Evolutionary conservation across 2,888 invertebrate species (phyloP).

Genomic region (Oscheius sp.): DNA sequence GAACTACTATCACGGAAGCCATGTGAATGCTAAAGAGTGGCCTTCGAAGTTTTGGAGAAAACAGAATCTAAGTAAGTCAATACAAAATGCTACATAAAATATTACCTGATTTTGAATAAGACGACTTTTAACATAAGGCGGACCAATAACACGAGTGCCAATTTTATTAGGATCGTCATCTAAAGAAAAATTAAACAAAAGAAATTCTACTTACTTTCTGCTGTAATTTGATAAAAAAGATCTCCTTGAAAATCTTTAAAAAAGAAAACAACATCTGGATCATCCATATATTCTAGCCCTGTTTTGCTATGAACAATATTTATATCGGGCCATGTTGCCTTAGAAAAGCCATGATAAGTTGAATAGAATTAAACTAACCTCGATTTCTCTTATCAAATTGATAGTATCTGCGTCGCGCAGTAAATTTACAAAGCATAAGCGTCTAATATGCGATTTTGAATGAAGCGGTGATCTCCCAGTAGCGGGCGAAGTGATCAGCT

Average conservation of each 20-base stretch:
- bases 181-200: not conserved
- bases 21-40: slow-evolving; percentile 34
- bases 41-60: slow-evolving; percentile 27
- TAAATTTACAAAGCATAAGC: slow-evolving; percentile 6
- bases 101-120: not conserved
- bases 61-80: slow-evolving; percentile 1
- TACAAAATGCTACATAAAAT: not conserved
- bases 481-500: not conserved
- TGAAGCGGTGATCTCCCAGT: slow-evolving; percentile 8
- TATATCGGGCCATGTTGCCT: slow-evolving; percentile 18
- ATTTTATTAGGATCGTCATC: not conserved
- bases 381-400: not conserved
- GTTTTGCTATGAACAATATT: not conserved
- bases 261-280: slow-evolving; percentile 23
- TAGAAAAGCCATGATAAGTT: not conserved
- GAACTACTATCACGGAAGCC: slow-evolving; percentile 18
- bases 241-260: slow-evolving; percentile 23
- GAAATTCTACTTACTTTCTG: not conserved
- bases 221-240: slow-evolving; percentile 1
- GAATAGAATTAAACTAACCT: not conserved
- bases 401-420: not conserved
- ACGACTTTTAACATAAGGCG: slow-evolving; percentile 6
- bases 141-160: not conserved
- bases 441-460: not conserved
- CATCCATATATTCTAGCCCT: slow-evolving; percentile 3